These are phyloP conservation scores for Pseudomyrmex flavicornis DNA, from an alignment of 1,140 invertebrate genomes.

Conservation along the genomic window DNA sequence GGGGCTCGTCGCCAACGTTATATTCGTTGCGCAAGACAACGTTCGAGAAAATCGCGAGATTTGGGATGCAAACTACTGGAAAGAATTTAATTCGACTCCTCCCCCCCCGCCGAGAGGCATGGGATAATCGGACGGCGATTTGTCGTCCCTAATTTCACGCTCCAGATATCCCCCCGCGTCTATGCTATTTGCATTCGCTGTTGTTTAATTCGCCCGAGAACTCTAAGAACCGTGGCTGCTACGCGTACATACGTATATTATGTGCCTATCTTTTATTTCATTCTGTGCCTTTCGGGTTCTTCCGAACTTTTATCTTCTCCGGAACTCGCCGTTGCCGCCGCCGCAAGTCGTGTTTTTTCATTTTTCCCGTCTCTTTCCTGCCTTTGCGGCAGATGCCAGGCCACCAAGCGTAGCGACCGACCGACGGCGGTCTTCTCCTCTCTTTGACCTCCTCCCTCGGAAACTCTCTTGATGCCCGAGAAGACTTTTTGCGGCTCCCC, in stretches of 20 bases:
- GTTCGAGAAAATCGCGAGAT: neutral
- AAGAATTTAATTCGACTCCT: neutral
- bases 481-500: conserved; percentile 30
- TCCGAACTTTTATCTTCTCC: neutral
- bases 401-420: conserved; percentile 54
- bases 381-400: conserved; percentile 57
- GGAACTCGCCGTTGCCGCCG: no score
- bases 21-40: neutral
- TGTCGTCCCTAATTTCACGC: conserved; percentile 50
- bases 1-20: no score
- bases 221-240: neutral
- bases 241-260: no score
- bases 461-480: conserved; percentile 4
- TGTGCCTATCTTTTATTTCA: neutral
- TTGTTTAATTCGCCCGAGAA: conserved; percentile 48
- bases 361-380: conserved; percentile 46
- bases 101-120: neutral
- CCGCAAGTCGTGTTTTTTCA: conserved; percentile 17
- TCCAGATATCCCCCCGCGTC: conserved; percentile 36
- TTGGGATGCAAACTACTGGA: conserved; percentile 14
- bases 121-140: conserved; percentile 32
- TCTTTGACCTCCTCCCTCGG: no score
- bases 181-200: conserved; percentile 35
- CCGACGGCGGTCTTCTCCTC: neutral
- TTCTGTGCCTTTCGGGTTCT: neutral